Base-by-base conservation (phyloP, 2,113 vertebrate genomes). In the Sprattus sprattus region DNA sequence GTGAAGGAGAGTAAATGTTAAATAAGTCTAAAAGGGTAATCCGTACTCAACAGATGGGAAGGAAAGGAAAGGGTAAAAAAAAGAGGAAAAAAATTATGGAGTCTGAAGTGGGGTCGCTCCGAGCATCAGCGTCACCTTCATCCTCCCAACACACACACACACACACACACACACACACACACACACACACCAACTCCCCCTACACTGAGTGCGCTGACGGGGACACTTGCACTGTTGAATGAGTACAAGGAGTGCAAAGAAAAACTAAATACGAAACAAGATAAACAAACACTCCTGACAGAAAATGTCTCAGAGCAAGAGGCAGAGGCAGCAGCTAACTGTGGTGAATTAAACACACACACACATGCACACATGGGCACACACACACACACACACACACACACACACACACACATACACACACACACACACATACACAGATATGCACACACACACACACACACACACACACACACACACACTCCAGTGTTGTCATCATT, bases 11-110 rank as follows among this genome's bases (percentile, higher is more conserved):
- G n/a, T 28, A 11, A 28, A 71, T 71, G 64, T 71, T 71, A 71
- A 71, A 71, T 71, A 71, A 32, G 64, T 28, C 64, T 71, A 71
- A 71, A 71, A 71, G 25, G 32, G 25, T 71, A 28, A 71, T 71
- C 64, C 64, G 11, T 15, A 71, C 25, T 71, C 64, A 71, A 25
- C 64, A 71, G 64, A 71, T 71, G 64, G 64, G 64, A 8, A 28
- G 15, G 3, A 32, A 28, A 20, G 13, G 16, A 52, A 15, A 39
- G 39, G 39, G 50, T 4, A 11, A 52, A 11, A 52, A 49, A 49
- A 18, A 39, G 39, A 15, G 50, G 50, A 11, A 52, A 47, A 49
- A 49, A 49, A 18, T 60, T 18, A 60, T 60, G 54, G 20, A 25
- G 6, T 67, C 60, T 28, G 64, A 25, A 71, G 25, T 71, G 64